Conservation (phyloP, 2,797 vertebrate species). For the Philypnodon macrostomus region DNA sequence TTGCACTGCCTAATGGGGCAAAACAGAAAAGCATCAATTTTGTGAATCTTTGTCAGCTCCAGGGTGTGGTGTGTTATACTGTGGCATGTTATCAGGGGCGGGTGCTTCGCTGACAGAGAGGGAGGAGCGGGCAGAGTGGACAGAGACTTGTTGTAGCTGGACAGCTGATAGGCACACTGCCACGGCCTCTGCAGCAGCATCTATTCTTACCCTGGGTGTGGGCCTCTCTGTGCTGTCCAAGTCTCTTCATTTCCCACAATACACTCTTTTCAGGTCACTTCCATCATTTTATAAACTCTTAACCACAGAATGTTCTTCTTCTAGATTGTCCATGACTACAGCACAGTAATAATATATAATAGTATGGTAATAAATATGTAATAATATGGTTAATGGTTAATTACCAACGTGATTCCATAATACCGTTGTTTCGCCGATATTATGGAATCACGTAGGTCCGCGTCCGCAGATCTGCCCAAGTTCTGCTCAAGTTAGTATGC, state of each 20-base stretch:
- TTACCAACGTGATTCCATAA: too few relatives aligned
- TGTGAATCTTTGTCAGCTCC: conserved; percentile 41
- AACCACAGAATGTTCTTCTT: neutral
- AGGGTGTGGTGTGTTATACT: conserved; percentile 55
- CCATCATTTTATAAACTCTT: conserved; percentile 9
- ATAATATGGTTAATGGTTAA: too few relatives aligned
- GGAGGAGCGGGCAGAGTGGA: conserved; percentile 25
- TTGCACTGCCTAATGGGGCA: conserved; percentile 26
- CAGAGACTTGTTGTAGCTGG: conserved; percentile 17
- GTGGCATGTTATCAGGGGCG: conserved; percentile 53
- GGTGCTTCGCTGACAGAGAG: conserved; percentile 31
- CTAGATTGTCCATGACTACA: too few relatives aligned
- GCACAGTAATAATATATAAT: too few relatives aligned
- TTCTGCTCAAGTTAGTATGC: too few relatives aligned
- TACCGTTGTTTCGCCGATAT: too few relatives aligned
- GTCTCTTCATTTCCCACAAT: conserved; percentile 26
- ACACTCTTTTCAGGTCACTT: conserved; percentile 34
- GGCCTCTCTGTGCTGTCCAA: conserved; percentile 22
- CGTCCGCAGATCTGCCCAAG: too few relatives aligned
- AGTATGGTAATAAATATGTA: too few relatives aligned
- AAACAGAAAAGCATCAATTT: conserved; percentile 16
- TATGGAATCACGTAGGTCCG: too few relatives aligned
- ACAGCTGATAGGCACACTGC: conserved; percentile 49
- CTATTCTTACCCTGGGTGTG: conserved; percentile 61
- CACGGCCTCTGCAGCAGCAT: conserved; percentile 21